Base-by-base conservation (phyloP, 2,888 invertebrate species). In the Drosophila ustulata region DNA sequence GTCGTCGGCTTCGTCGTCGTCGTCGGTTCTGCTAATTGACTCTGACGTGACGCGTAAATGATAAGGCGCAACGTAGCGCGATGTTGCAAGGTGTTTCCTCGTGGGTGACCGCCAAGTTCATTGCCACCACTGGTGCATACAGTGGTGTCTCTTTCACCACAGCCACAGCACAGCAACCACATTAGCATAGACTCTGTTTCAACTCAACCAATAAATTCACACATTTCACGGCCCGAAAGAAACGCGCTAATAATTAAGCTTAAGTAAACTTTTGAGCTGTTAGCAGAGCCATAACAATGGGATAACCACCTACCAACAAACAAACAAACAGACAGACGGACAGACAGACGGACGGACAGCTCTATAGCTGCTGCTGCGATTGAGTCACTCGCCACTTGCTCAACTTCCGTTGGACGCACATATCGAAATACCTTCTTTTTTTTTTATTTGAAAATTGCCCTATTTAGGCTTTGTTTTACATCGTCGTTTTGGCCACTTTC, bases 1-100 rank as follows among this genome's bases (percentile, higher is more conserved):
- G 34, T 5, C 39, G 39, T 4, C 13, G 13, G 13, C 41, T 39
- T 3, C 28, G 30, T 8, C 45, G 7, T 11, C 7, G 32, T 46
- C 50, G 65, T 47, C 63, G 63, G 32, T 53, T 69, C 74, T 71
- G 82, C 86, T 85, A 85, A 85, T 85, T 88, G 84, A 82, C 68
- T 59, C 69, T 79, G 88, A 88, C 88, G 69, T 78, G 83, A 82
- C 85, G 81, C 88, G 85, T 88, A 67, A 82, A 80, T 82, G 84
- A 84, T 88, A 82, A 88, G 67, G 50, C 46, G 49, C 53, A 7
- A 13, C 28, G 25, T 13, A 8, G 56, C 51, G 37, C 39, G 41
- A 3, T 41, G 46, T 50, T 49, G 50, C 23, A 41, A 62, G 47
- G 67, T 67, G 66, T 68, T 78, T 74, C 58, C 75, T 69, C 67